Evolutionary conservation across 1,140 invertebrate species (phyloP), one percentile per base, ranked within the genome.

Genomic region (Philotrypesis tridentata): DNA sequence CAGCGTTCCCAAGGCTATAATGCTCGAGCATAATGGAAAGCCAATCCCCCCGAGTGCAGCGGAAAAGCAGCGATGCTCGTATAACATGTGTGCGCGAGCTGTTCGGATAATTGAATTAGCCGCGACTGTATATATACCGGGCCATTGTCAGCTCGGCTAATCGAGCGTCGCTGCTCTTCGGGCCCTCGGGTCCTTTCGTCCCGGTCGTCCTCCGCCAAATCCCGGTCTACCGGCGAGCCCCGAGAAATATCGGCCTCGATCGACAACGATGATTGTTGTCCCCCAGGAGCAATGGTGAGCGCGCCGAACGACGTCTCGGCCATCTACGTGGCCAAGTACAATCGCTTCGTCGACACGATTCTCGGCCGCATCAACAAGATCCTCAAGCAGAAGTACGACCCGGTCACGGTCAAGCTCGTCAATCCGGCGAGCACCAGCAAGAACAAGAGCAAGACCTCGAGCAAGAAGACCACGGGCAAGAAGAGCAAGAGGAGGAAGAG

Each of bases 331-430:
- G 92, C 94, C 31, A 96, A 96, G 87, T 96, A 97, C 91, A 97
- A 97, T 90, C 94, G 94, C 84, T 97, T 96, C 88, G 95, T 97
- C 48, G 96, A 97, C 89, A 95, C 94, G 83, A 96, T 96, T 84
- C 92, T 97, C 65, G 94, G 93, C 33, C 93, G 95, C 82, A 96
- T 97, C 88, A 97, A 97, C 89, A 94, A 94, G 84, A 95, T 96
- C 70, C 89, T 97, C 68, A 92, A 94, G 14, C 93, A 94, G 67
- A 96, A 95, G 67, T 97, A 96, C 87, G 96, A 97, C 88, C 96
- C 96, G 1, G 96, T 97, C 55, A 95, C 94, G 68, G 96, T 97
- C 0, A 95, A 95, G 86, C 89, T 97, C n/a, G 48, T 65, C 29
- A 83, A 76, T n/a, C 93, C 95, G 63, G 94, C 93, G 8, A 92